A percentile compares a stretch with the other conserved stretches of the same genome.
Evolutionary conservation across 2,797 vertebrate species (phyloP).

Genomic region (Mormyrops boulengeri): DNA sequence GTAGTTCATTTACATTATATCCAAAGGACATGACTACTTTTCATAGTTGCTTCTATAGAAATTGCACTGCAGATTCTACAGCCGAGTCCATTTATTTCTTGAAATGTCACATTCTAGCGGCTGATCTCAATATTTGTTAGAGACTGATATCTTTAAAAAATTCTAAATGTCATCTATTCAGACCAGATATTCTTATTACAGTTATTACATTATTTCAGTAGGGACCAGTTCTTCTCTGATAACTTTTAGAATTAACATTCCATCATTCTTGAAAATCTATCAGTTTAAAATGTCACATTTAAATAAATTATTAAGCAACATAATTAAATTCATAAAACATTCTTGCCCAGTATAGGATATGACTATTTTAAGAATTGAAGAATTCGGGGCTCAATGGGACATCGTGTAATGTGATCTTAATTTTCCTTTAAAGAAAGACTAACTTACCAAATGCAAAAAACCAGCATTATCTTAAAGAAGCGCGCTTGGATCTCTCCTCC

Average conservation of each 20-base stretch:
- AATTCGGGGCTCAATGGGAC: neutral
- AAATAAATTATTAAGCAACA: neutral
- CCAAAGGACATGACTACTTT: neutral
- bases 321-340: neutral
- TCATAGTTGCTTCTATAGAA: neutral
- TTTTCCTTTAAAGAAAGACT: neutral
- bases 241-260: neutral
- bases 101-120: neutral
- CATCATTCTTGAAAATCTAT: neutral
- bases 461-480: slow-evolving; percentile 97
- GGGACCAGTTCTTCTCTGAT: neutral
- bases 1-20: neutral
- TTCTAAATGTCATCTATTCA: neutral
- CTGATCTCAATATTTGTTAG: neutral
- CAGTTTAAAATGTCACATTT: neutral
- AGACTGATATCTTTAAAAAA: neutral
- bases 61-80: neutral
- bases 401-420: neutral
- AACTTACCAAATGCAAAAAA: slow-evolving; percentile 84
- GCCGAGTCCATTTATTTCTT: neutral
- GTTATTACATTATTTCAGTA: neutral
- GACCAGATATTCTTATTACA: neutral
- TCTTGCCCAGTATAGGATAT: neutral
- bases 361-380: slow-evolving; percentile 3
- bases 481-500: slow-evolving; percentile 80